Conservation (phyloP, 2,797 vertebrate species). For the Sardinella longiceps region DNA sequence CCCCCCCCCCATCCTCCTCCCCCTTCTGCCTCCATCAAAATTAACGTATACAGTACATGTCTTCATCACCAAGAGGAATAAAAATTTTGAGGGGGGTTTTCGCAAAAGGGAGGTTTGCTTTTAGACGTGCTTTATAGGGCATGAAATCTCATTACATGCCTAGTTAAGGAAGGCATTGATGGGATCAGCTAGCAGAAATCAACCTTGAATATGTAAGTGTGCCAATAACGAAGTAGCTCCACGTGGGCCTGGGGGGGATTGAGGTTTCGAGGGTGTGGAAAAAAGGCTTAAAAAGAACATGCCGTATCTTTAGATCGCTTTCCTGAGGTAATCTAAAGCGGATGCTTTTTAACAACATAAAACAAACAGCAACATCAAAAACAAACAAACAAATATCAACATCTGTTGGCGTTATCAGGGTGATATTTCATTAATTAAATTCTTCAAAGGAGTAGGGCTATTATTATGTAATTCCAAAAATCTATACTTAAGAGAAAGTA, state of each 20-base stretch:
- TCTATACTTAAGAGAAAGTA: not conserved
- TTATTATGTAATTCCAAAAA: not conserved
- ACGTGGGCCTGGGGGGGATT: not conserved
- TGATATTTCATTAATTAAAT: not conserved
- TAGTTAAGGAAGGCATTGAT: constrained; percentile 49
- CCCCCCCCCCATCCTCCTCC: not conserved
- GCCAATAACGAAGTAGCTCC: constrained; percentile 24
- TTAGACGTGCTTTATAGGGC: constrained; percentile 43
- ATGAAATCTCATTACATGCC: constrained; percentile 50
- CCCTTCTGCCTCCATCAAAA: not conserved
- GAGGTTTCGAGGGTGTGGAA: not conserved
- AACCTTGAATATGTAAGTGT: constrained; percentile 27
- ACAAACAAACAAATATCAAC: not conserved
- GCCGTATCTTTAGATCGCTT: not conserved
- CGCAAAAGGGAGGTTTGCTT: not conserved
- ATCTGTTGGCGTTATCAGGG: not conserved
- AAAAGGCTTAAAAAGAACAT: not conserved
- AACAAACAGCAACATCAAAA: not conserved
- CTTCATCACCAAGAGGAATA: not conserved
- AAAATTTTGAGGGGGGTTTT: not conserved
- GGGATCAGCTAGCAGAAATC: constrained; percentile 35
- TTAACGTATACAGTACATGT: not conserved
- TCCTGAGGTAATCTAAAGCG: not conserved
- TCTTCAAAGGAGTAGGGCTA: not conserved
- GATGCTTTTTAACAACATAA: constrained; percentile 15